Base-by-base conservation (phyloP, 1,140 invertebrate genomes). In the Papilio xuthus region DNA sequence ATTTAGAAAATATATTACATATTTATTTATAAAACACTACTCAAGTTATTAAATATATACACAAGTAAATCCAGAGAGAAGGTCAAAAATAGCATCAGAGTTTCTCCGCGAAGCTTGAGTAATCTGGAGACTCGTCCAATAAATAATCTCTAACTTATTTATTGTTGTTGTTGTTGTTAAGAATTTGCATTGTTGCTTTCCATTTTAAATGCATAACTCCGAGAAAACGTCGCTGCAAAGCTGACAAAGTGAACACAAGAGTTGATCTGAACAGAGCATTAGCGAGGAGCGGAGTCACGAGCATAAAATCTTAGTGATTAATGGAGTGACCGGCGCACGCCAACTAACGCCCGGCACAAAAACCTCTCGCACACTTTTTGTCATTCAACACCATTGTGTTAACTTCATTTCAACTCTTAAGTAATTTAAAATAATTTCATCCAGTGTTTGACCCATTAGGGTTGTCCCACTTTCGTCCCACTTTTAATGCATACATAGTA, bases 251-350 rank as follows among this genome's bases (percentile, higher is more conserved):
- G 56, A 60, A 60, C 56, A 60, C 56, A 7, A 60, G 23, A 60
- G 20, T 12, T 26, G 56, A 60, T 60, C 23, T 44, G 41, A 72
- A 26, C 20, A 44, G n/a, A 42, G 42, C 37, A 20, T 73, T 26
- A 73, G 20, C 42, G 26, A 10, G 37, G n/a, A 20, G 23, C 10
- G 42, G 12, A 67, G 26, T 32, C 37, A 23, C 37, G 20, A 76
- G 56, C 23, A 77, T 80, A 77, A 56, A 80, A 56, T 78, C 41
- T 23, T 42, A 23, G 28, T 85, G 82, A 87, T 86, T 87, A 85
- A 87, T 85, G 80, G 78, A 86, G 84, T 85, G 84, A 85, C 85
- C 84, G 80, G 79, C 70, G 80, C 85, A 85, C 81, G 82, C 53
- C 44, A 44, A 37, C 80, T 87, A 87, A 85, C 81, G 82, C 83